Conservation (phyloP, 2,888 invertebrate species). For the Meta bourneti region DNA sequence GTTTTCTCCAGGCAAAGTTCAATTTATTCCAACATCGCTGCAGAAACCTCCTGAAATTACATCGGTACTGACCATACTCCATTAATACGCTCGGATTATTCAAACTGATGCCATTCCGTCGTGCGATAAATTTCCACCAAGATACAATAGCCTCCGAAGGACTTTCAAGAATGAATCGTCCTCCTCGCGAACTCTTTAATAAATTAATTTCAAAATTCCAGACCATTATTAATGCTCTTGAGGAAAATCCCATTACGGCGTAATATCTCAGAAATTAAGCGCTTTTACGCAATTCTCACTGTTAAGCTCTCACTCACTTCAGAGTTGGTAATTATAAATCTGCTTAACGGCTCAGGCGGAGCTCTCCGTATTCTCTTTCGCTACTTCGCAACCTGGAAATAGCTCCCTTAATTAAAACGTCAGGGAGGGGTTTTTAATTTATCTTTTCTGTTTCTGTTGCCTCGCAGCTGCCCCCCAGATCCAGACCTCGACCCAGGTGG, state of each 20-base stretch:
- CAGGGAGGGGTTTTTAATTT: slow-evolving; percentile 13
- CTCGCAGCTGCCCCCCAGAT: slow-evolving; percentile 74
- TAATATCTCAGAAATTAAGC: slow-evolving; percentile 69
- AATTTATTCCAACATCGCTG: too few species aligned
- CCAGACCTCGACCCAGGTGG: slow-evolving; percentile 75
- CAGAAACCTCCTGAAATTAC: not conserved
- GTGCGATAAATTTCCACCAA: not conserved
- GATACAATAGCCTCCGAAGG: not conserved
- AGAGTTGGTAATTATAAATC: slow-evolving; percentile 63
- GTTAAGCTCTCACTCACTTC: slow-evolving; percentile 6
- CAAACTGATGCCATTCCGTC: not conserved
- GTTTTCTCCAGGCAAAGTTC: too few species aligned
- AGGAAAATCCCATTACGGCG: slow-evolving; percentile 60
- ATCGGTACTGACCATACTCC: not conserved
- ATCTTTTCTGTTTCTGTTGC: not conserved
- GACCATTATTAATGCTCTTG: slow-evolving; percentile 54
- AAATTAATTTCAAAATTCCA: slow-evolving; percentile 66
- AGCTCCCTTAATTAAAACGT: slow-evolving; percentile 43
- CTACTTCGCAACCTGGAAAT: slow-evolving; percentile 16
- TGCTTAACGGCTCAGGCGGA: slow-evolving; percentile 36
- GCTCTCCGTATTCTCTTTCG: slow-evolving; percentile 16
- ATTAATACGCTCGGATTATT: not conserved
- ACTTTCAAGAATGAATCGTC: slow-evolving; percentile 36
- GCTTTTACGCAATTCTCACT: slow-evolving; percentile 31
- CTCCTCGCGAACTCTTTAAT: slow-evolving; percentile 47